Base-by-base conservation (phyloP, 2,113 vertebrate genomes). In the Anolis carolinensis region DNA sequence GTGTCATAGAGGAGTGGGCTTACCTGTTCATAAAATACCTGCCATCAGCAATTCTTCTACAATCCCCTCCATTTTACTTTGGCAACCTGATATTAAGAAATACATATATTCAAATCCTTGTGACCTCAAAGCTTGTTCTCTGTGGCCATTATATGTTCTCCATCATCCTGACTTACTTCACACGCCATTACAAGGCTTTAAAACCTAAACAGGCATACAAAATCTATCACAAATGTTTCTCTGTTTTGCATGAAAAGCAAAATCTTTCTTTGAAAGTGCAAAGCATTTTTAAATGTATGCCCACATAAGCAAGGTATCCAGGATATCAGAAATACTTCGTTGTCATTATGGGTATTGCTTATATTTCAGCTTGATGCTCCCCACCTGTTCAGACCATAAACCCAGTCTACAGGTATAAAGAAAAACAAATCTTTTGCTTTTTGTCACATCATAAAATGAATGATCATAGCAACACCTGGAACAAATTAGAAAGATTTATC, bases 401-500 rank as follows among this genome's bases (percentile, higher is more conserved):
- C 39, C n/a, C 39, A 67, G 32, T 21, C 62, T 30, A 32, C 32
- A 13, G 59, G 70, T 39, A 32, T 36, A 20, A 83, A 72, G 48
- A 81, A 32, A 44, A 84, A 55, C 23, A 55, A 62, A 62, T 36
- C 82, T 63, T 50, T 48, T 34, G 68, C n/a, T 21, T 84, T 82
- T 50, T 76, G 72, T 48, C 59, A 84, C 59, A 67, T 75, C 55
- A 32, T 65, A 84, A 77, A 84, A 55, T 67, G 36, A 50, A n/a
- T 50, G 50, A 75, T 52, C 20, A 50, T 21, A 34, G 36, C 36
- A 76, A 84, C 82, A 84, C 73, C 39, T 77, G 73, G 73, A 84
- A 77, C 39, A 67, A 84, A 84, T 39, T 77, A 67, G 73, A 67
- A 76, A 65, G 39, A 84, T 76, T 77, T 50, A 84, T 84, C 25